phyloP scores from a whole-genome alignment of 2,888 invertebrate genomes.

The Eremobia ochroleuca region DNA sequence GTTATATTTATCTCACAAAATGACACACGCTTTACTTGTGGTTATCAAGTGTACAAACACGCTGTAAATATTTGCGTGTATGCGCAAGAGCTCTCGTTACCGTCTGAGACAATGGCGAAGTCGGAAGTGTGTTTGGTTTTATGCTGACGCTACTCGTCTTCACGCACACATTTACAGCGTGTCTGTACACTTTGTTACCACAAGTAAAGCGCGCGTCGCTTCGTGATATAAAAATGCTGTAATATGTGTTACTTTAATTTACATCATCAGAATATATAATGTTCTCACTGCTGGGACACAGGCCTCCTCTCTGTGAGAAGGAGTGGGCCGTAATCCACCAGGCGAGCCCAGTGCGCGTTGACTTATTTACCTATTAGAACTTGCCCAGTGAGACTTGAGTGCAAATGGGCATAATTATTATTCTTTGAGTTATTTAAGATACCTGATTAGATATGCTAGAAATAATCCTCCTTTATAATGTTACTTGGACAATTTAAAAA shows the following conservation, averaged over 20 bases:
- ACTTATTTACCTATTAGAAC: not conserved
- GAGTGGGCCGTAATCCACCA: not conserved
- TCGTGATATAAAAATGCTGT: not conserved
- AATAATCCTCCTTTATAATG: not conserved
- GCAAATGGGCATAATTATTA: constrained; percentile 4
- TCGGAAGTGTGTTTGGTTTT: not conserved
- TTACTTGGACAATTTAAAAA: not conserved
- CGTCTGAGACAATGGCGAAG: not conserved
- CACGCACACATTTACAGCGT: not conserved
- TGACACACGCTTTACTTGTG: not conserved
- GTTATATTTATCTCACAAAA: not conserved
- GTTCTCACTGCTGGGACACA: not conserved
- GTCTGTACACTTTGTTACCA: not conserved
- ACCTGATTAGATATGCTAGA: constrained; percentile 41
- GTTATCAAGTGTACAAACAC: not conserved
- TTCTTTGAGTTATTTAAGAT: not conserved
- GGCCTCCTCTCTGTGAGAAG: too few species aligned
- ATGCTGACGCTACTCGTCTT: not conserved
- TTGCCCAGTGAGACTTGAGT: not conserved
- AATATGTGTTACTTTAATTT: not conserved
- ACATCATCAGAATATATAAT: too few species aligned
- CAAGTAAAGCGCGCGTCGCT: not conserved
- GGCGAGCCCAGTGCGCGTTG: not conserved
- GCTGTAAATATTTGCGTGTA: not conserved
- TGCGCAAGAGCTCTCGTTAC: not conserved